Base-by-base conservation (phyloP, 92 coral and sea anemone species). In the Heliopora coerulea region DNA sequence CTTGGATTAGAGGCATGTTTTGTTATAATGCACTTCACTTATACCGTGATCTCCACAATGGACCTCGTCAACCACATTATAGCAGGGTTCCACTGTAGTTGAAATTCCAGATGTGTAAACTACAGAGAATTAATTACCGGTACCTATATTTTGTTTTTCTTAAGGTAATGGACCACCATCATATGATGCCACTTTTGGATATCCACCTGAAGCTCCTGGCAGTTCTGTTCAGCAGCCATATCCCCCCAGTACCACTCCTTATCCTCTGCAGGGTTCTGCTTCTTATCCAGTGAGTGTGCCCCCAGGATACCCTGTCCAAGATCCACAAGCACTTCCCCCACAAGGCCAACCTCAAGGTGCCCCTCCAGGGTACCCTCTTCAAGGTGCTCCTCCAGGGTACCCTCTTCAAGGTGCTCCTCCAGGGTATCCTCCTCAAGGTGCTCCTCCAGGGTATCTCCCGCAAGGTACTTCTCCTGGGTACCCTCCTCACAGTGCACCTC, bases 351-450 rank as follows among this genome's bases (percentile, higher is more conserved):
- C 6, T 5, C 58, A 50, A 50, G 58, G 21, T 5, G 58, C 74
- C 1, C 74, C 74, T 1, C 58, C 74, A 39, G 35, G 40, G 41
- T 20, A 27, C 5, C 34, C 76, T 14, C 37, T 27, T 11, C 76
- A 54, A 12, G 27, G 11, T 35, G 59, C 74, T 13, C 58, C 74
- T 42, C 58, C 59, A 8, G 35, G 48, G 19, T 69, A 49, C 39
- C 21, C 76, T 19, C 20, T 24, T 18, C 49, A 69, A 28, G 76
- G 21, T 5, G 58, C 74, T 6, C 74, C 74, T 1, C 58, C 74
- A 39, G 35, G 60, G 35, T 69, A 69, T 48, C 76, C 76, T 17
- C 44, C 40, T 1, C 76, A 69, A 49, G 56, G 59, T 44, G 74
- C 56, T 5, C 54, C 73, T 18, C 54, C 73, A 7, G 60, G 60